Evolutionary conservation across 2,888 invertebrate species (phyloP), one percentile per base, ranked within the genome.

Genomic region (Hybos culiciformis): DNA sequence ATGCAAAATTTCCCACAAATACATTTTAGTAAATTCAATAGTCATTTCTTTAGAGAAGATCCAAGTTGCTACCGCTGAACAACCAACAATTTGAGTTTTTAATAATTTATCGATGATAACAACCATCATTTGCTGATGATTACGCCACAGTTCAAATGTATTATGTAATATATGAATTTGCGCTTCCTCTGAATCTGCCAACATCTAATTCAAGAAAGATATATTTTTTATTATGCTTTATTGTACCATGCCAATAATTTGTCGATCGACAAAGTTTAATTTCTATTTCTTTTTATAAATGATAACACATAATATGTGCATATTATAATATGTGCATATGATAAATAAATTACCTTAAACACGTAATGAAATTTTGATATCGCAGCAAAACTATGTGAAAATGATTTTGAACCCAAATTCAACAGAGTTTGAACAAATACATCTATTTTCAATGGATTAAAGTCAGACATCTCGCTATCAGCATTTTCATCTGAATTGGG

Each of bases 371-470:
- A 97, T 72, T 96, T 97, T 33, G 93, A 91, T 50, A 98, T 86
- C n/a, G 94, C 97, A 6, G 97, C 93, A 66, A 97, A 96, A 54
- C 93, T 91, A 61, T 98, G 98, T 46, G 94, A 94, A 63, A 97
- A 93, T 54, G 96, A 94, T 68, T 97, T 98, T 40, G 87, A 86
- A 26, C 94, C 97, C 45, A 96, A 71, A 62, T 91, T 86, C 5
- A 98, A 73, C 40, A 98, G 64, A 0, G 92, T 92, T 60, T 94
- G 92, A n/a, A 92, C 88, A 60, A 96, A 96, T 1, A 97, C 90
- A 59, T 96, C 94, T 41, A 98, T 93, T 69, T 93, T 92, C 40
- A 93, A 67, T 0, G 92, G 88, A 70, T 93, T 92, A 64, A 86
- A 88, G 38, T 80, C 77, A 43, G 76, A 77, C 47, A 75, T 72